Evolutionary conservation across 2,888 invertebrate species (phyloP).

Genomic region (Gryllus longicercus): DNA sequence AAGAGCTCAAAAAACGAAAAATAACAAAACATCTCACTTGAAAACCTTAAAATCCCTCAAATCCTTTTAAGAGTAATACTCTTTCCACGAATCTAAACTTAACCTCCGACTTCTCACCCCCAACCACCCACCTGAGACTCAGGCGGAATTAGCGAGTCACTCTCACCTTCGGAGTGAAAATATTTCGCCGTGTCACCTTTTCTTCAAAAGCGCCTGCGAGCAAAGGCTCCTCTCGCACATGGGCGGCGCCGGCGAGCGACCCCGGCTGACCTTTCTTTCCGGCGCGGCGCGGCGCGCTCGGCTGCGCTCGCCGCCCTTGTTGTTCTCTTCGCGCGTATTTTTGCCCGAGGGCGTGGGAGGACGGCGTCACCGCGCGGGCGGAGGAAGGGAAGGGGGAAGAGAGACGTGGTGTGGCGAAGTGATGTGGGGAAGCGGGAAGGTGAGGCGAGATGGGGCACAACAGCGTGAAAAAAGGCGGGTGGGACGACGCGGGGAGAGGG

Average conservation of each 20-base stretch:
- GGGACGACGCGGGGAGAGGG: too few species aligned
- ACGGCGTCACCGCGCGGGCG: background rate
- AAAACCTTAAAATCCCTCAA: too few species aligned
- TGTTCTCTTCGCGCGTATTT: background rate
- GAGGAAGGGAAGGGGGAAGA: background rate
- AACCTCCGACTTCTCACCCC: too few species aligned
- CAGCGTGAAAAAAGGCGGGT: background rate
- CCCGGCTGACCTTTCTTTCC: background rate
- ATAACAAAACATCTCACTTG: too few species aligned
- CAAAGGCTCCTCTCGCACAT: background rate
- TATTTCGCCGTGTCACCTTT: background rate
- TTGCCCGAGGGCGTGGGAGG: background rate
- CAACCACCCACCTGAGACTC: too few species aligned
- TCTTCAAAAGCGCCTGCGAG: background rate
- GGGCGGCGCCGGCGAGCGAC: background rate
- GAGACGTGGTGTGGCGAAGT: background rate
- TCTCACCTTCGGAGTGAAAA: background rate
- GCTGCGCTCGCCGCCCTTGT: background rate
- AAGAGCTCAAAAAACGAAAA: too few species aligned
- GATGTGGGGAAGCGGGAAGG: too few species aligned
- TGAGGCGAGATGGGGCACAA: background rate
- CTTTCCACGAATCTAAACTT: too few species aligned
- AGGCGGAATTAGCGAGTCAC: background rate
- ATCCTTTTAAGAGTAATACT: too few species aligned
- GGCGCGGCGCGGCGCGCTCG: background rate